These are phyloP conservation scores for Luehdorfia chinensis DNA, from an alignment of 1,140 invertebrate species.

Conservation along the genomic window DNA sequence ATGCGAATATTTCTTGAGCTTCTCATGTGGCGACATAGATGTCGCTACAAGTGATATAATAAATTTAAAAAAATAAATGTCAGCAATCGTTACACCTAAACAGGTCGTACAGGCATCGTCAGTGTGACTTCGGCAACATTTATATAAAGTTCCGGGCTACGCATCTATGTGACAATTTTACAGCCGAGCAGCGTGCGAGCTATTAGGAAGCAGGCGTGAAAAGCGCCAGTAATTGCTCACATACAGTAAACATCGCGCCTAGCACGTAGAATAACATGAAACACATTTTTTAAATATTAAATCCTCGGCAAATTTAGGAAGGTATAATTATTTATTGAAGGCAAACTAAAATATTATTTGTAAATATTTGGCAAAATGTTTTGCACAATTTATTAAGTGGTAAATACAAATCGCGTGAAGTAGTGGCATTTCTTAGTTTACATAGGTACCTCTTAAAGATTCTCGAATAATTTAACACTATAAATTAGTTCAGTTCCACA, in stretches of 20 bases:
- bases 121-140: slow-evolving; percentile 17
- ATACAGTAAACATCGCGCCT: slow-evolving; percentile 28
- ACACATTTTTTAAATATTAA: no score
- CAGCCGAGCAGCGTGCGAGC: slow-evolving; percentile 31
- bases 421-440: no score
- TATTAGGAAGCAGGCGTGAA: slow-evolving; percentile 60
- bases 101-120: neutral
- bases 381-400: no score
- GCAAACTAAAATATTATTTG: no score
- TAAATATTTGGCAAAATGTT: no score
- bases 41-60: slow-evolving; percentile 22
- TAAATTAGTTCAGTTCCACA: no score
- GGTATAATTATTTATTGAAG: no score
- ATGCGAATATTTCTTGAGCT: no score
- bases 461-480: no score
- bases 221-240: slow-evolving; percentile 52
- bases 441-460: no score
- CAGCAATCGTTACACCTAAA: neutral
- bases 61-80: neutral
- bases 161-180: slow-evolving; percentile 51
- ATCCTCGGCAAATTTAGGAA: neutral
- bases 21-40: no score
- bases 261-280: neutral
- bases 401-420: no score
- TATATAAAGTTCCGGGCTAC: slow-evolving; percentile 34